These are phyloP conservation scores for Ardeotis arabs DNA, from an alignment of 2,113 vertebrate species.

Conservation along the genomic window DNA sequence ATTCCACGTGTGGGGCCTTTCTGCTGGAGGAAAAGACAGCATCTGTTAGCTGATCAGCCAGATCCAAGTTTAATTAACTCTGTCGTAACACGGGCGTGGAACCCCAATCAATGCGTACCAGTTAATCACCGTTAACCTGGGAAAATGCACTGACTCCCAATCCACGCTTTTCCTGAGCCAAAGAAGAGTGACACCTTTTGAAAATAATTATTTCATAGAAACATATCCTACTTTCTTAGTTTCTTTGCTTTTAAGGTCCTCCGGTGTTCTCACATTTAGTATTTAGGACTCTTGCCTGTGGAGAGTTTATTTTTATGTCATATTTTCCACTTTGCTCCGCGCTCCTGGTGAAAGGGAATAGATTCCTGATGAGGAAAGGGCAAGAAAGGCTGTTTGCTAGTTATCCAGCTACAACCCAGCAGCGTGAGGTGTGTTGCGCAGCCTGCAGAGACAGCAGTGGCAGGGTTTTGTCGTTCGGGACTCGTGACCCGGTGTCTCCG, in stretches of 20 bases:
- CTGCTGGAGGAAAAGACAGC: neutral
- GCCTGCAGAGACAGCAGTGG: neutral
- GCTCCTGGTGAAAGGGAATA: neutral
- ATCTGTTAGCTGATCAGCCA: neutral
- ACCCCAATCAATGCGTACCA: rapidly evolving
- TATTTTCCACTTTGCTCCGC: neutral
- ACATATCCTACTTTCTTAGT: neutral
- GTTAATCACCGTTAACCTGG: neutral
- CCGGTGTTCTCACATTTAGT: neutral
- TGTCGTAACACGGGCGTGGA: neutral
- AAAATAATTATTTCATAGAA: neutral
- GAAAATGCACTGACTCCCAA: neutral
- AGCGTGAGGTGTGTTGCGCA: neutral
- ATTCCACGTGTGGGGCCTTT: neutral
- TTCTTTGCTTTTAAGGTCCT: neutral
- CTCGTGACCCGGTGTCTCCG: neutral
- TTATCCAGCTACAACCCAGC: rapidly evolving
- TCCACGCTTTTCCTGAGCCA: neutral
- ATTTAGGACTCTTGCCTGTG: neutral
- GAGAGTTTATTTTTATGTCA: neutral
- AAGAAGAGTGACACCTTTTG: neutral
- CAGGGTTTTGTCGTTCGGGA: neutral
- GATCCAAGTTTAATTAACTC: neutral
- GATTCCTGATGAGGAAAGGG: neutral
- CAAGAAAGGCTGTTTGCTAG: neutral